Evolutionary conservation across 37 sponge, comb jelly and placozoan species (phyloP).

Genomic region (Aplysina aerophoba): DNA sequence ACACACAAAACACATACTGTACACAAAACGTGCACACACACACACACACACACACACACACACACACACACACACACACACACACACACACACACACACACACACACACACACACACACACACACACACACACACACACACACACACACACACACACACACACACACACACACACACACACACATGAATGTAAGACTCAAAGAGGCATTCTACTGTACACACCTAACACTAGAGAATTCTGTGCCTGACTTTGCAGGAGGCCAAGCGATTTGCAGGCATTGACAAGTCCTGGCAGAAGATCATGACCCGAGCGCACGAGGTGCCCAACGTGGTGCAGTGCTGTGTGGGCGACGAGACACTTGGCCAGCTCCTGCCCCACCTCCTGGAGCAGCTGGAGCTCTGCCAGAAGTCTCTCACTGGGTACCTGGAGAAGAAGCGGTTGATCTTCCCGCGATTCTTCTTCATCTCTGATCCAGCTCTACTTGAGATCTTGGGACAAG

Average conservation of each 20-base stretch:
- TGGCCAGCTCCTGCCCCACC: constrained; percentile 94
- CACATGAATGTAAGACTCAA: no score
- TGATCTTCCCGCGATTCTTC: constrained; percentile 97
- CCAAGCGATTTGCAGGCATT: constrained; percentile 87
- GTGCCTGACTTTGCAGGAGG: constrained; percentile 60
- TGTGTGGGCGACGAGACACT: constrained; percentile 98
- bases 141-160: no score
- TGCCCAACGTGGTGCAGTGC: constrained; percentile 90
- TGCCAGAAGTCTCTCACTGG: constrained; percentile 99
- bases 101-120: no score
- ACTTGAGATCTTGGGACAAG: constrained; percentile 98
- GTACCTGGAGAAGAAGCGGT: constrained; percentile 94
- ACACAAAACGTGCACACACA: not conserved
- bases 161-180: no score
- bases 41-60: not conserved
- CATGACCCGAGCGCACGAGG: constrained; percentile 94
- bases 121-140: no score
- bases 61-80: not conserved
- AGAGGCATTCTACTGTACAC: not conserved
- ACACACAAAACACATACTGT: no score
- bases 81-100: no score
- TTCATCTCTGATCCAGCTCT: constrained; percentile 98
- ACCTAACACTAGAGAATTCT: not conserved
- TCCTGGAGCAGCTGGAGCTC: constrained; percentile 96
- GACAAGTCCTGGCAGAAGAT: constrained; percentile 99